Base-by-base conservation (phyloP, 2,113 vertebrate genomes). In the Hoplias malabaricus region DNA sequence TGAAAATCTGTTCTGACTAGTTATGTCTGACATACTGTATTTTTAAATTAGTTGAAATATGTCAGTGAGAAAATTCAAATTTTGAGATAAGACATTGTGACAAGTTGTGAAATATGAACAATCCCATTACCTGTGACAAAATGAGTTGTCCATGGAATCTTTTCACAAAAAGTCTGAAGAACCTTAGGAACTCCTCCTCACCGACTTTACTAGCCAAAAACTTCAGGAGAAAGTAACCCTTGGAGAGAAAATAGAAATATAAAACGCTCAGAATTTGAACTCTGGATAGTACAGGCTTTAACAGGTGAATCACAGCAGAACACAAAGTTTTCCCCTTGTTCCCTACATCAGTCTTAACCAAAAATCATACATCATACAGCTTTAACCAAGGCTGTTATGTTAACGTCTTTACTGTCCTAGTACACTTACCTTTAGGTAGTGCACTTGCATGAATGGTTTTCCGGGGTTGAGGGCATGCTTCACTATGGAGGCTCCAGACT, bases 361-460 rank as follows among this genome's bases (percentile, higher is more conserved):
- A n/a, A n/a, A n/a, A n/a, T n/a, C n/a, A n/a, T n/a, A n/a, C n/a
- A n/a, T n/a, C n/a, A n/a, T n/a, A n/a, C n/a, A n/a, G n/a, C n/a
- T n/a, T n/a, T n/a, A n/a, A n/a, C n/a, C n/a, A n/a, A n/a, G n/a
- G n/a, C n/a, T n/a, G n/a, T n/a, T 19, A 48, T 4, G 16, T 5
- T 62, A 33, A 46, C 2, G 33, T 27, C 42, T 50, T 25, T 19
- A 14, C 1, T 33, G 61, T 9, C 48, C 27, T 13, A 23, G 56
- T 1, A 57, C 31, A 80, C 89, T 91, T 82, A 98, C 98, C 94
- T 99, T 99, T 82, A 99, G 91, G 83, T 99, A 99, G 88, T 99
- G 98, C 68, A 98, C 94, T 76, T 99, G 98, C 96, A 98, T 94
- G 90, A 98, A 99, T 69, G 80, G 81, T 89, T 99, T 99, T 83